Evolutionary conservation across 2,888 invertebrate species (phyloP), one percentile per base, ranked within the genome.

Genomic region (Cheilosia soror): DNA sequence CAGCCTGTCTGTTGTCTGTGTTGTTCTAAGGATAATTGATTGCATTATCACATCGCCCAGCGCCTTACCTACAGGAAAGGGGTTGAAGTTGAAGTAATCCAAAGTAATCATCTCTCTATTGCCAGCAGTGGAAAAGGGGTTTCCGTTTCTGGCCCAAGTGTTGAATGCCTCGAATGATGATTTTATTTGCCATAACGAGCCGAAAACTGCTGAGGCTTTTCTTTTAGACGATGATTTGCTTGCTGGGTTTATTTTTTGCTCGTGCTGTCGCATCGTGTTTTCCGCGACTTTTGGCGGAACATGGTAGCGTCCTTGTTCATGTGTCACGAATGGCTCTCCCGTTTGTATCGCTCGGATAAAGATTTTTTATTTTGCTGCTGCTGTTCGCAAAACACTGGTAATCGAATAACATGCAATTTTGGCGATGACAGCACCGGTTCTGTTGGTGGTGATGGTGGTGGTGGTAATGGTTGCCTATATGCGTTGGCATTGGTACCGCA

Each of bases 1-100:
- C 72, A 31, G 66, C 13, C 69, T 62, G 85, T 69, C 78, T 79
- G 66, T 85, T 62, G 85, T 69, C 78, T 79, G 66, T 85, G 81
- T 85, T 85, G 77, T 85, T 85, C 65, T 77, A 81, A 81, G 76
- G 84, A 85, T 85, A 85, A 85, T 85, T 85, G 84, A 85, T 85
- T 85, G 84, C 80, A 81, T 81, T 85, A 85, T 71, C 80, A 81
- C 84, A 69, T 76, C 68, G 62, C 33, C 63, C 37, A 58, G 51
- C 42, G 53, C 31, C 29, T 53, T 51, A 53, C 53, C 75, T 80
- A 15, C 33, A 55, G 42, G n/a, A n/a, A 42, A 37, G 33, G 44
- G 55, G 20, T n/a, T 20, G 4, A 1, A 33, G 2, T 29, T 27
- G 58, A 58, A 80, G 75, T 84, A 80, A 84, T 76, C 76, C 76